Conservation (phyloP, 2,113 vertebrate species). For the Odocoileus virginianus region DNA sequence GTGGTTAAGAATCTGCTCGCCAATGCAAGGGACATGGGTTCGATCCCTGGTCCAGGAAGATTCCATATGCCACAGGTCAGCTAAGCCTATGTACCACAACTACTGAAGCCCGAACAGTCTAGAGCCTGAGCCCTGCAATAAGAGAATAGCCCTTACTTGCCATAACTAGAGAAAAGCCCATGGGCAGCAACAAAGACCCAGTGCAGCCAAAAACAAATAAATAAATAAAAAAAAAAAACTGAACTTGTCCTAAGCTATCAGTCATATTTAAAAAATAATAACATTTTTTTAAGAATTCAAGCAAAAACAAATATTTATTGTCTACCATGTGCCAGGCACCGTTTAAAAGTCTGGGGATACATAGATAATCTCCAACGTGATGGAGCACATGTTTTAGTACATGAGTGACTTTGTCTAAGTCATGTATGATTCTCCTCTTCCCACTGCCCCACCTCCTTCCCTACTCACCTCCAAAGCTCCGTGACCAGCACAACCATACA, state of each 20-base stretch:
- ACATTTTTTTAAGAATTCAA: neutral
- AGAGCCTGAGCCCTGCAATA: neutral
- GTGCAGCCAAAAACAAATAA: neutral
- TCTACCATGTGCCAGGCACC: neutral
- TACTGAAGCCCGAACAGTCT: neutral
- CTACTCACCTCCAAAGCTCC: neutral
- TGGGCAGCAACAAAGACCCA: neutral
- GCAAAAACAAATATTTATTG: neutral
- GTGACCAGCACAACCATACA: neutral
- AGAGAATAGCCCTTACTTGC: neutral
- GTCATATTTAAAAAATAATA: neutral
- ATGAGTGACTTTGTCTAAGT: neutral
- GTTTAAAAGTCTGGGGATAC: neutral
- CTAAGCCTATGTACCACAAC: neutral
- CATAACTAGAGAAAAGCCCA: neutral
- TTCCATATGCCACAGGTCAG: neutral
- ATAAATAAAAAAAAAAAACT: neutral
- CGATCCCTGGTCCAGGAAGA: neutral
- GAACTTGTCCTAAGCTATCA: neutral
- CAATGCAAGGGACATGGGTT: neutral
- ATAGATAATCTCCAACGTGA: neutral
- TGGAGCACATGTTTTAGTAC: neutral
- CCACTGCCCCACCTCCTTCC: neutral
- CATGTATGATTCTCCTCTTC: neutral
- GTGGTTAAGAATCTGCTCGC: neutral